These are phyloP conservation scores for Trichonephila clavipes DNA, from an alignment of 1,140 invertebrate genomes.

Conservation along the genomic window DNA sequence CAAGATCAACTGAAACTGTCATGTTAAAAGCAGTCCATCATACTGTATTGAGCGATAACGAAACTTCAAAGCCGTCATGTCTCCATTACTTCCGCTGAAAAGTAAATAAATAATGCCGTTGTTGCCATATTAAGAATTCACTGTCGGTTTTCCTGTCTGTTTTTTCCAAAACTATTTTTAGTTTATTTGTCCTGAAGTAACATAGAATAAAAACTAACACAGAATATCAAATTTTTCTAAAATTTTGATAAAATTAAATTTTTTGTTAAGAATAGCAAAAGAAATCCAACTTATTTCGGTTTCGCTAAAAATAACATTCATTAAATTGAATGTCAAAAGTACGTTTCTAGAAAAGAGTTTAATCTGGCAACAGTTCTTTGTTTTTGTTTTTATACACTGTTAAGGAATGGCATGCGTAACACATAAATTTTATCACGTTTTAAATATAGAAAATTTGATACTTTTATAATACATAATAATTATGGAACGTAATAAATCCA, in stretches of 20 bases:
- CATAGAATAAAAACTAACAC: too few species aligned
- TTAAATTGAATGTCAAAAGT: too few species aligned
- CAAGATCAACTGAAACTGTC: neutral
- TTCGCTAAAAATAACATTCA: too few species aligned
- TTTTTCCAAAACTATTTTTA: too few species aligned
- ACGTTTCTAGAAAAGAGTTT: neutral
- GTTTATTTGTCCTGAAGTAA: too few species aligned
- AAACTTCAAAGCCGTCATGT: neutral
- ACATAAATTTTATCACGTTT: constrained; percentile 19
- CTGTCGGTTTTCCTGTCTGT: neutral
- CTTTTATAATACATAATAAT: neutral
- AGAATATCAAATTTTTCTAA: too few species aligned
- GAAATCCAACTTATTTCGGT: too few species aligned
- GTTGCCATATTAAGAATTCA: neutral
- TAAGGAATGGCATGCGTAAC: constrained; percentile 51
- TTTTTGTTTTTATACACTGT: constrained; percentile 60
- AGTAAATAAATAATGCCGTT: neutral
- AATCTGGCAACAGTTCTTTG: constrained; percentile 42
- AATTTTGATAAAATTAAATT: too few species aligned
- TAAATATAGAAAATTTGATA: constrained; percentile 38
- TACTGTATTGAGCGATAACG: neutral
- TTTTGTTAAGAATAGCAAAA: too few species aligned
- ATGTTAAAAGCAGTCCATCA: neutral
- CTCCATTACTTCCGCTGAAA: neutral
- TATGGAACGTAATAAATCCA: constrained; percentile 53